phyloP scores from a whole-genome alignment of 2,797 vertebrate genomes.

The Pipistrellus pipistrellus region DNA sequence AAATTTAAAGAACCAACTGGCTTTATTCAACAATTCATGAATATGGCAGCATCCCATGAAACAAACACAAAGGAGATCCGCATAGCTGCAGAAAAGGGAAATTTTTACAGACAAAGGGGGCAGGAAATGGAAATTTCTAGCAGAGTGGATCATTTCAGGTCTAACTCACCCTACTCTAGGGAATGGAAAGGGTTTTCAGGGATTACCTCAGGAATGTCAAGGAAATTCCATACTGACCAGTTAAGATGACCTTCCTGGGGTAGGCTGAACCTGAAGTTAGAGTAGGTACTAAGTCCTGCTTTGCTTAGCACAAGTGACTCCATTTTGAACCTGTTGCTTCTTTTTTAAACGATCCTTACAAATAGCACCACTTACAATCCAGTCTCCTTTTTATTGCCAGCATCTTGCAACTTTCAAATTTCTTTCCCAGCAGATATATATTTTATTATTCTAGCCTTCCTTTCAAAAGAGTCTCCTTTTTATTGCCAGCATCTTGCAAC shows the following conservation, averaged over 20 bases:
- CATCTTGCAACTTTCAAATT: neutral
- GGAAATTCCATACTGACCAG: neutral
- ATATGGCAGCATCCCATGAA: neutral
- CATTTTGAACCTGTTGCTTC: neutral
- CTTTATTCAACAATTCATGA: neutral
- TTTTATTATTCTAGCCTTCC: neutral
- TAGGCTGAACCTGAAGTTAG: neutral
- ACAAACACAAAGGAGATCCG: neutral
- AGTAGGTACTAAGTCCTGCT: neutral
- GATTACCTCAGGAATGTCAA: neutral
- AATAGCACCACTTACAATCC: neutral
- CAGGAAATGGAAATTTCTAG: neutral
- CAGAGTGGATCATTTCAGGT: neutral
- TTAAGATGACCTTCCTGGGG: neutral
- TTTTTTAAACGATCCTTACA: neutral
- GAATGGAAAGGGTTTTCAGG: neutral
- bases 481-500: neutral
- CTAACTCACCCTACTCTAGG: neutral
- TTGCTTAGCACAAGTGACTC: neutral
- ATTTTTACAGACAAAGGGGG: neutral
- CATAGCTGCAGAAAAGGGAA: neutral
- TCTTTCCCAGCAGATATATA: neutral
- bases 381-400: constrained; percentile 31
- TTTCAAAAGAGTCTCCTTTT: constrained; percentile 26
- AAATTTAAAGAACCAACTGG: neutral